Conservation (phyloP, 2,888 invertebrate genomes). For the Meganola albula region DNA sequence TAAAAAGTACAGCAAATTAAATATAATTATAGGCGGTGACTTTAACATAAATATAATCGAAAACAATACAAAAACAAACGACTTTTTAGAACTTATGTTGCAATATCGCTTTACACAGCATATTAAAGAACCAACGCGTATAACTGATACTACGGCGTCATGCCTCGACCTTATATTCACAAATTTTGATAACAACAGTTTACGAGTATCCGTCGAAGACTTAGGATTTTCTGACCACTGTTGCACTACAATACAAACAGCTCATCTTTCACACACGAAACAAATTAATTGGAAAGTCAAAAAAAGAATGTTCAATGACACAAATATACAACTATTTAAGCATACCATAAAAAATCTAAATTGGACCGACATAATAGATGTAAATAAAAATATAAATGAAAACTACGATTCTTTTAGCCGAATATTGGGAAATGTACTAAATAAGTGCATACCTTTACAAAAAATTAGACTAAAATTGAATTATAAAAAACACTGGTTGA, state of each 20-base stretch:
- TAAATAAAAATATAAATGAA: neutral
- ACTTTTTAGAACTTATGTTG: neutral
- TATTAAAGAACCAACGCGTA: neutral
- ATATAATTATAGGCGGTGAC: too few relatives aligned
- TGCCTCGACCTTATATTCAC: neutral
- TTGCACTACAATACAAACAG: neutral
- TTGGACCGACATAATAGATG: neutral
- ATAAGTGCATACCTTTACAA: neutral
- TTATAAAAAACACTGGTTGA: neutral
- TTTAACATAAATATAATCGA: neutral
- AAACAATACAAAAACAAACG: neutral
- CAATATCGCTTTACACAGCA: neutral
- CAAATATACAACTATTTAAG: neutral
- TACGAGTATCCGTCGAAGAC: too few relatives aligned
- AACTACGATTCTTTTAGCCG: neutral
- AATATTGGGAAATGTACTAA: neutral
- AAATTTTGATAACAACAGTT: neutral
- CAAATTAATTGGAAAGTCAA: neutral
- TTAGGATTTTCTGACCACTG: too few relatives aligned
- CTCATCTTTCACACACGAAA: neutral
- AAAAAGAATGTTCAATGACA: neutral
- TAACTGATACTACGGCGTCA: neutral
- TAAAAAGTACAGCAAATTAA: neutral
- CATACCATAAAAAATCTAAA: neutral
- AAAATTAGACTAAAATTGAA: neutral